Base-by-base conservation (phyloP, 2,113 vertebrate genomes). In the Pelvicachromis taeniatus region DNA sequence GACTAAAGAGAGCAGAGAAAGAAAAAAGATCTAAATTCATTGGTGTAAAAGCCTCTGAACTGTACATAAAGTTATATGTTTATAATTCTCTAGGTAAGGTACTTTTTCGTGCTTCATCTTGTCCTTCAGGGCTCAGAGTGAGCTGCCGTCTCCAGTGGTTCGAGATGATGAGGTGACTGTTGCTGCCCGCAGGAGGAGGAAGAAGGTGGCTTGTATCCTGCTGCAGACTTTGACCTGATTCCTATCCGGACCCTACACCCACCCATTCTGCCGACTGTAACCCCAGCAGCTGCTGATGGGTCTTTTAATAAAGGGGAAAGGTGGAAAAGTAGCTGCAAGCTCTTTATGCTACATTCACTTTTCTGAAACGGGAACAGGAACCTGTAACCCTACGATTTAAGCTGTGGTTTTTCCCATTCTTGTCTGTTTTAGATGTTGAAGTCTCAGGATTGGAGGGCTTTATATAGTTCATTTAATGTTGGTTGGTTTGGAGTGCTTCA, bases 181-280 rank as follows among this genome's bases (percentile, higher is more conserved):
- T 42, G 95, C 97, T 14, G 96, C 96, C 10, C 90, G 95, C 21
- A 95, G 97, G 52, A 97, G 95, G 83, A 96, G 95, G 61, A 97
- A 96, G 83, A 97, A 95, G 92, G 95, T 96, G 86, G 95, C 96
- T 58, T 96, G 97, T 98, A 98, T 99, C 97, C 97, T 97, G 6
- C n/a, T 29, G 8, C 17, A 13, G 8, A 14, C 31, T 26, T 50
- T 48, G 11, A 48, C 23, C 9, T 29, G 23, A 17, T 73, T 50
- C 6, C 42, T 50, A 9, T 73, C 45, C 9, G 29, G 23, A 23
- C 16, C 42, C 42, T 73, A 48, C 42, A 48, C 68, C 68, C 11
- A 16, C 23, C 40, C 65, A 73, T 9, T 48, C 65, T 50, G 42
- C 42, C 2, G 16, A 50, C 14, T 7, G 13, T 48, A 48, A 45